Evolutionary conservation across 2,888 invertebrate species (phyloP).

Genomic region (Ecliptopera silaceata): DNA sequence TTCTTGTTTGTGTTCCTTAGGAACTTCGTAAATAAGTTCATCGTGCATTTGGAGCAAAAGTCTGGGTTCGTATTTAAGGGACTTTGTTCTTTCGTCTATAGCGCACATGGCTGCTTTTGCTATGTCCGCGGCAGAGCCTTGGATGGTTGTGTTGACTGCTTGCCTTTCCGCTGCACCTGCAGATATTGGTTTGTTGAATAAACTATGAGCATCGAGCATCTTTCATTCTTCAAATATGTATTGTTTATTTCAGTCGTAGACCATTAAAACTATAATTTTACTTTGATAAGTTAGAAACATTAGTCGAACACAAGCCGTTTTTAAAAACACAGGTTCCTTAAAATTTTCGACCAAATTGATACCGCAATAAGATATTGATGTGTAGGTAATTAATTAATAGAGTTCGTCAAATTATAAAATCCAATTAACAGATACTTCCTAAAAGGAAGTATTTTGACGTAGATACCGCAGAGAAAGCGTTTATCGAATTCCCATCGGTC

Average conservation of each 20-base stretch:
- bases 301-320: too few relatives aligned
- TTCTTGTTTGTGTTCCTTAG: conserved; percentile 62
- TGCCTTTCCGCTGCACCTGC: conserved; percentile 95
- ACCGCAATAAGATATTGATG: too few relatives aligned
- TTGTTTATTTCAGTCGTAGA: background rate
- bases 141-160: conserved; percentile 97
- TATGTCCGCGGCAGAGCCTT: conserved; percentile 98
- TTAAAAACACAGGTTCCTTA: too few relatives aligned
- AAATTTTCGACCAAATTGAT: too few relatives aligned
- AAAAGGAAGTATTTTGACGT: conserved; percentile 9
- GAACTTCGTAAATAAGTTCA: conserved; percentile 96
- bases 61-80: conserved; percentile 70
- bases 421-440: background rate
- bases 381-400: too few relatives aligned
- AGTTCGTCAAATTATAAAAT: background rate
- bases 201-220: background rate
- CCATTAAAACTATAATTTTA: background rate
- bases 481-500: conserved; percentile 16
- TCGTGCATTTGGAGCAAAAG: conserved; percentile 97
- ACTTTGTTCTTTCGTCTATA: conserved; percentile 84
- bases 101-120: conserved; percentile 94
- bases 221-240: background rate
- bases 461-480: background rate
- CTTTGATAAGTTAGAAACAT: too few relatives aligned
- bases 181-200: background rate